Conservation (phyloP, 2,113 vertebrate species). For the Apodemus speciosus region DNA sequence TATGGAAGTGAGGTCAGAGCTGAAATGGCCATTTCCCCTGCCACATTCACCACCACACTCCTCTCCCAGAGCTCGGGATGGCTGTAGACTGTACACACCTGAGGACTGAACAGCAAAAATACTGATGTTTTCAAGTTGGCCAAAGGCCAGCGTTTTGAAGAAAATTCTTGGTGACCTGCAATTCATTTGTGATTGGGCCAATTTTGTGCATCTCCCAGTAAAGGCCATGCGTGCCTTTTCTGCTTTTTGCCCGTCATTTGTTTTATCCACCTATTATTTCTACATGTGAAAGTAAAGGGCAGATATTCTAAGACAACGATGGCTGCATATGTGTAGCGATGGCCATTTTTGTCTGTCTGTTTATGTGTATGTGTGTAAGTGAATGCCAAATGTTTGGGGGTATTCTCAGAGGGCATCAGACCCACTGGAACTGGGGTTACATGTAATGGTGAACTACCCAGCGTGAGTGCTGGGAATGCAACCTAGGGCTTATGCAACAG, state of each 20-base stretch:
- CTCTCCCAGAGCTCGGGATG: background rate
- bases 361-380: background rate
- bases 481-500: background rate
- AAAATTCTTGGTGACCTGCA: slow-evolving; percentile 47
- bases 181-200: slow-evolving; percentile 1
- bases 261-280: slow-evolving; percentile 33
- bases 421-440: background rate
- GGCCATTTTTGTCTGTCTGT: background rate
- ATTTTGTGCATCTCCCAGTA: background rate
- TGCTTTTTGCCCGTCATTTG: slow-evolving; percentile 59
- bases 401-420: background rate
- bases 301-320: slow-evolving; percentile 75
- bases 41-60: background rate
- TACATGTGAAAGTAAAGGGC: slow-evolving; percentile 71
- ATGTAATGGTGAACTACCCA: background rate
- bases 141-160: slow-evolving; percentile 34
- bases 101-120: slow-evolving; percentile 1
- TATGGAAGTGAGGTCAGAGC: background rate
- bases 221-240: slow-evolving; percentile 41
- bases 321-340: slow-evolving; percentile 4
- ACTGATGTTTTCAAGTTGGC: background rate
- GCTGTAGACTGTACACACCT: background rate
- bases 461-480: too few species aligned
- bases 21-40: background rate
- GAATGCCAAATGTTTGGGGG: background rate